These are phyloP conservation scores for Dolichopus griseipennis DNA, from an alignment of 2,888 invertebrate genomes.

Conservation along the genomic window DNA sequence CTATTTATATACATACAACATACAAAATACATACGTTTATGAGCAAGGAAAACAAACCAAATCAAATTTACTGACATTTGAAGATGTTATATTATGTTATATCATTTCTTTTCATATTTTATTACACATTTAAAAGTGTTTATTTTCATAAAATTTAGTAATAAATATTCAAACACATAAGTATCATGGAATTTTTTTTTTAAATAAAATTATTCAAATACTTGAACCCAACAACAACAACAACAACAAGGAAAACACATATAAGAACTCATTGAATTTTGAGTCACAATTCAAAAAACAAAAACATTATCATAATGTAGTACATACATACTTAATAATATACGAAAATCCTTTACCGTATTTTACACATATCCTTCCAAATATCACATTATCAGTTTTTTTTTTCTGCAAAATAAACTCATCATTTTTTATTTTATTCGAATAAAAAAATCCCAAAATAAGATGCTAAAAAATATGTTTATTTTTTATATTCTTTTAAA, in stretches of 20 bases:
- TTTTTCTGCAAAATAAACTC: background rate
- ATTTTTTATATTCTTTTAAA: too few species aligned
- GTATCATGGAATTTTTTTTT: background rate
- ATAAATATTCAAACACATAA: background rate
- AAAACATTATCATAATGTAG: background rate
- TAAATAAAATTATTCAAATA: background rate
- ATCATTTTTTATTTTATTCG: background rate
- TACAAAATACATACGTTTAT: too few species aligned
- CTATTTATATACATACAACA: too few species aligned
- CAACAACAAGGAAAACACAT: background rate
- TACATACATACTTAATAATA: too few species aligned
- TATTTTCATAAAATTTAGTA: background rate
- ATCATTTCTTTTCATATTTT: background rate
- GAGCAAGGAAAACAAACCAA: too few species aligned
- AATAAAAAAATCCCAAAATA: background rate
- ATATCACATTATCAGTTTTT: background rate
- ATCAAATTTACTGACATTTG: too few species aligned
- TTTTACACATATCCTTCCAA: background rate
- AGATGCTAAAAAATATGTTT: background rate
- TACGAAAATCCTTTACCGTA: background rate
- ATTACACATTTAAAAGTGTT: conserved; percentile 1
- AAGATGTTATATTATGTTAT: too few species aligned
- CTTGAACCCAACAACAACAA: background rate
- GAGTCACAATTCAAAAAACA: background rate
- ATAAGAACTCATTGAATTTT: background rate